Percentiles rank a stretch among this genome's conserved stretches.
These are phyloP conservation scores for Prionchulus punctatus DNA, from an alignment of 2,888 invertebrate genomes.

Conservation along the genomic window DNA sequence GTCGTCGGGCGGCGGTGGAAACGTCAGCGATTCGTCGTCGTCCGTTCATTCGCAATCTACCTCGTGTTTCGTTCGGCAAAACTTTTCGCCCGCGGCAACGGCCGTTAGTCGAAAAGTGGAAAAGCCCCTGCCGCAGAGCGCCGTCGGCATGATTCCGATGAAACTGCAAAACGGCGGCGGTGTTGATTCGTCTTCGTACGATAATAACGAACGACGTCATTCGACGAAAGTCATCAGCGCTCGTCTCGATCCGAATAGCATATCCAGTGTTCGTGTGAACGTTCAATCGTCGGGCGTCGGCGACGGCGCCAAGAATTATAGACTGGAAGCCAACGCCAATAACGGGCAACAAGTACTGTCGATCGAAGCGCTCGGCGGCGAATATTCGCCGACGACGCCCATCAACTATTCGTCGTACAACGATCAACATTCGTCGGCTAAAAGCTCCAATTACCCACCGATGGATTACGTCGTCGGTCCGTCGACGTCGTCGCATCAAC, in stretches of 20 bases:
- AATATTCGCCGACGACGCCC: too few species aligned
- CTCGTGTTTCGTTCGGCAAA: background rate
- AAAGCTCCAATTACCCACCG: too few species aligned
- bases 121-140: conserved; percentile 82
- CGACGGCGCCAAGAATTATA: background rate
- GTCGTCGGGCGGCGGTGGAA: background rate
- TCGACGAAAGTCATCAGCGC: conserved; percentile 7
- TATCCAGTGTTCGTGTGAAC: background rate
- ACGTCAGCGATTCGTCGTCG: background rate
- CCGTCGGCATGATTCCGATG: conserved; percentile 48
- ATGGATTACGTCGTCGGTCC: background rate
- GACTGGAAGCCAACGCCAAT: background rate
- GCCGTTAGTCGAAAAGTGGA: conserved; percentile 30
- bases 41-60: background rate
- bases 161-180: background rate
- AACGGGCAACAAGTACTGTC: too few species aligned
- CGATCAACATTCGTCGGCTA: too few species aligned
- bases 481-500: background rate
- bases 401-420: too few species aligned
- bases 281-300: background rate
- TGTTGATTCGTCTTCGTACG: too few species aligned
- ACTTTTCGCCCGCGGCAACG: background rate
- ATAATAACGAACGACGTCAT: background rate
- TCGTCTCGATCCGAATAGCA: background rate
- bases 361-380: background rate